Conservation (phyloP, 2,888 invertebrate genomes). For the Acrobasis consociella region DNA sequence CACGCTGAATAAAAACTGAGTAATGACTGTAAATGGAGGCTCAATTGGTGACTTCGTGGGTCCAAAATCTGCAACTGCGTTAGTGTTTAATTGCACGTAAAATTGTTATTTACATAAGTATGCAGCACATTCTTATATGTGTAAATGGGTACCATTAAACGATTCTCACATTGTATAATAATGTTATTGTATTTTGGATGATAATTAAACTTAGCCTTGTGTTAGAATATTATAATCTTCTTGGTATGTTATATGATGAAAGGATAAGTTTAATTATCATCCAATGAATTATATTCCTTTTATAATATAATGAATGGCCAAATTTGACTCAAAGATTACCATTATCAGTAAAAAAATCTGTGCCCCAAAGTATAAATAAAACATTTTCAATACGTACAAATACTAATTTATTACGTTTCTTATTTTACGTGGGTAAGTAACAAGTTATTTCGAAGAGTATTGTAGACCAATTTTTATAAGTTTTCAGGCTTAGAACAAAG, state of each 20-base stretch:
- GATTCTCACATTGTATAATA: slow-evolving; percentile 12
- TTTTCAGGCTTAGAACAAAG: not conserved
- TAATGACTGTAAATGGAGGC: slow-evolving; percentile 26
- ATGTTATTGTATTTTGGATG: slow-evolving; percentile 10
- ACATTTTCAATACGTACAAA: too few species aligned
- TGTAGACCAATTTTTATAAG: too few species aligned
- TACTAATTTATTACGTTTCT: too few species aligned
- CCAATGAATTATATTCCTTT: too few species aligned
- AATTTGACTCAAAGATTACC: too few species aligned
- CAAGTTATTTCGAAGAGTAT: too few species aligned
- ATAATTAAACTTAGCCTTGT: slow-evolving; percentile 15
- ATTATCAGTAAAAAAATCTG: too few species aligned
- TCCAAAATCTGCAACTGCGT: slow-evolving; percentile 13
- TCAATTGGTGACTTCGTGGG: slow-evolving; percentile 20
- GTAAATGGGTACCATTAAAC: slow-evolving; percentile 8
- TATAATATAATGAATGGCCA: too few species aligned
- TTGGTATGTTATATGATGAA: too few species aligned
- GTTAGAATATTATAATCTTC: not conserved
- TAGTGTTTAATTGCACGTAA: slow-evolving; percentile 14
- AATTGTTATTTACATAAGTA: slow-evolving; percentile 16
- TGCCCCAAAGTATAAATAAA: too few species aligned
- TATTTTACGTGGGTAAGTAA: too few species aligned
- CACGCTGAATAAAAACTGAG: slow-evolving; percentile 30
- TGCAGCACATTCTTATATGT: slow-evolving; percentile 6
- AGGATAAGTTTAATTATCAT: too few species aligned